Evolutionary conservation across 2,888 invertebrate species (phyloP).

Genomic region (Bibio marci): DNA sequence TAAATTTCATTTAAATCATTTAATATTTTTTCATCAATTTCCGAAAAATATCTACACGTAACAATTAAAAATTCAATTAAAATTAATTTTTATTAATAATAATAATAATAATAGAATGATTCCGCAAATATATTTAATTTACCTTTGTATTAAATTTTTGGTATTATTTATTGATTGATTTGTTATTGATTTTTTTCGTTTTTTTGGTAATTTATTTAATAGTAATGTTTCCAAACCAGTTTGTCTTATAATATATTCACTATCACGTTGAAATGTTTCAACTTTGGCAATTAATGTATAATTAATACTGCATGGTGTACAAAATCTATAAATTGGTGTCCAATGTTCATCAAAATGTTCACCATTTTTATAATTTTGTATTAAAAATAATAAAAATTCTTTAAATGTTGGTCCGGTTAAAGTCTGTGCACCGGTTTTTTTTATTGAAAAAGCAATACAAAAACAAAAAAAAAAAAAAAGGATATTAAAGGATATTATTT

Average conservation of each 20-base stretch:
- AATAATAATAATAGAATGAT: not conserved
- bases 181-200: slow-evolving; percentile 33
- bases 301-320: slow-evolving; percentile 46
- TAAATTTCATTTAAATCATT: slow-evolving; percentile 43
- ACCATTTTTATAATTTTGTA: slow-evolving; percentile 37
- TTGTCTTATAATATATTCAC: slow-evolving; percentile 39
- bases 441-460: no score
- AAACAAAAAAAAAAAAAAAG: no score
- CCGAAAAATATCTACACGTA: slow-evolving; percentile 32
- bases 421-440: no score
- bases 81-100: not conserved
- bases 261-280: slow-evolving; percentile 41
- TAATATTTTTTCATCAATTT: slow-evolving; percentile 36
- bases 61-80: not conserved
- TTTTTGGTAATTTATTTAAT: slow-evolving; percentile 31
- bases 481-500: no score
- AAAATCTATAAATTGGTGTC: slow-evolving; percentile 45
- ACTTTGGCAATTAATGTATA: slow-evolving; percentile 46
- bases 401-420: slow-evolving; percentile 42
- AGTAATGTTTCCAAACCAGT: slow-evolving; percentile 37
- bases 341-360: slow-evolving; percentile 45
- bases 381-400: slow-evolving; percentile 52
- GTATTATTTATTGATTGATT: slow-evolving; percentile 22
- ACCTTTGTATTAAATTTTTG: slow-evolving; percentile 37
- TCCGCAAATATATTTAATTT: slow-evolving; percentile 19